Evolutionary conservation across 2,888 invertebrate genomes (phyloP), one percentile per base, ranked within the genome.

Genomic region (Tachina lurida): DNA sequence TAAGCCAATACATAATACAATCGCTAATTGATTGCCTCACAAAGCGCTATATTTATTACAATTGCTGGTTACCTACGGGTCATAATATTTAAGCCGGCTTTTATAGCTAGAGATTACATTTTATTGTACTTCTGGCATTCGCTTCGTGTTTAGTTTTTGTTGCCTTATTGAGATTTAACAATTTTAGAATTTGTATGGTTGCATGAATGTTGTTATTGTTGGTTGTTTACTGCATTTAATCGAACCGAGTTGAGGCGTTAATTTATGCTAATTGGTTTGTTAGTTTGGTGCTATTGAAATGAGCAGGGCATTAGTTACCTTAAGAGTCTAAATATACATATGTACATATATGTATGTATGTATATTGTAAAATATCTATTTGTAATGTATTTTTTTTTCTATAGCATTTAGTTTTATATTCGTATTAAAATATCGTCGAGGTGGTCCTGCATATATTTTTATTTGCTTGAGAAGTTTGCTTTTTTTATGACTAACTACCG

Each of bases 11-110:
- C 54, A 54, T 45, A 73, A 54, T 45, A 73, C 65, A 77, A 62
- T 12, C 74, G 85, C 85, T 88, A 87, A 87, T 87, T 87, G 88
- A 87, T 88, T 88, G 86, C 83, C 86, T 84, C 84, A 87, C 85
- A 84, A 84, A 85, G 84, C 87, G 85, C 84, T 87, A 84, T 87
- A 84, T 87, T 87, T 87, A 88, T 86, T 78, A 77, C 83, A 84
- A 68, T 49, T 71, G 80, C 47, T 45, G 63, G 56, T 71, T 78
- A 75, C 80, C 75, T 71, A 41, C 68, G 63, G 62, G 54, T 65
- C 71, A 67, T 60, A 81, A 70, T 56, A 54, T 71, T 79, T 81
- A 80, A 84, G 71, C 58, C 71, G n/a, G 49, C 31, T 65, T 45
- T 71, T 84, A 70, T 70, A 49, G 49, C 74, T 49, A 63, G 43